phyloP scores from a whole-genome alignment of 2,797 vertebrate species.

The Loriculus beryllinus region DNA sequence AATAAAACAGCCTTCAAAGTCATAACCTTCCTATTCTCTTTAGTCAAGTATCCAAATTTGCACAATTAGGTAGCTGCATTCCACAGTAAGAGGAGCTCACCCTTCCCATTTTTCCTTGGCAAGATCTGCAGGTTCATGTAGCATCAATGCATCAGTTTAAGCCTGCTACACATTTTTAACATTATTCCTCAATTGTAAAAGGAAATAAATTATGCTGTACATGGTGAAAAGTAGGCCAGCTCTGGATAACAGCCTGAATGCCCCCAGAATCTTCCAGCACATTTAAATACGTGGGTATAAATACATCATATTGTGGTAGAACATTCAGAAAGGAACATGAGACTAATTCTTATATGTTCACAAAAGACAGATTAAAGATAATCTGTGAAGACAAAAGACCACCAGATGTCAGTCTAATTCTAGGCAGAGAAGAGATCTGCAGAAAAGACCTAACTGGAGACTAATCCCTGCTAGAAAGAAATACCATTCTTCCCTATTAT shows the following conservation, averaged over 20 bases:
- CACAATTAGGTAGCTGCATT: neutral
- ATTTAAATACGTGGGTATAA: neutral
- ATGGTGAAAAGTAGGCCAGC: neutral
- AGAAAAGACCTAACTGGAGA: constrained; percentile 31
- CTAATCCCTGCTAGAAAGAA: neutral
- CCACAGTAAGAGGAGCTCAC: neutral
- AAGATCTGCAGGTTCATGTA: neutral
- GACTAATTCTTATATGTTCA: constrained; percentile 8
- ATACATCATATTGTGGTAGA: neutral
- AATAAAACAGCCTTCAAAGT: neutral
- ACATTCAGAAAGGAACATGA: neutral
- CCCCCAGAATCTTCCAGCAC: neutral
- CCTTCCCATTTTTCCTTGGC: neutral
- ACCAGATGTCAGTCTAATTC: constrained; percentile 63
- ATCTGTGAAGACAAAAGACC: constrained; percentile 41
- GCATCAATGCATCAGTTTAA: neutral
- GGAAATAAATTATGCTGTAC: too few species aligned
- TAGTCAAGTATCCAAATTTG: neutral
- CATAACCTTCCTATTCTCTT: neutral
- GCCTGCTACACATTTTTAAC: neutral
- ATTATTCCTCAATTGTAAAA: neutral
- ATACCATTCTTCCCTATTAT: neutral
- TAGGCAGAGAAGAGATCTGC: constrained; percentile 17
- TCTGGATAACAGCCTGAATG: neutral
- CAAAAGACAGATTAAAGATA: constrained; percentile 39